Conservation (phyloP, 1,140 invertebrate species). For the Agrilus planipennis region DNA sequence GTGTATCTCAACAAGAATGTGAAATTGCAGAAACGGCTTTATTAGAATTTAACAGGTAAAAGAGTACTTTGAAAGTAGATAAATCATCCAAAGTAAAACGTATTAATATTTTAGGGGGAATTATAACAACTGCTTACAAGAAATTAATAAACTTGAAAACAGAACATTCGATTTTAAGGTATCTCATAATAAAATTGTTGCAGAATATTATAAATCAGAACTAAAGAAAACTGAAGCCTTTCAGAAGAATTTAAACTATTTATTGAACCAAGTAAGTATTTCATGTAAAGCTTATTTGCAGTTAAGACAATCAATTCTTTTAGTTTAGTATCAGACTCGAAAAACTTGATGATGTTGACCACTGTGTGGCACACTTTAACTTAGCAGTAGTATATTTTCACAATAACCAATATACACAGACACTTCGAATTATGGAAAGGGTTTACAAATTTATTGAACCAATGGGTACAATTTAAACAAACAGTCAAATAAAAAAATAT, state of each 20-base stretch:
- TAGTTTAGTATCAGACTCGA: slow-evolving; percentile 40
- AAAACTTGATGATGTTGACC: slow-evolving; percentile 54
- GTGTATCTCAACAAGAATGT: slow-evolving; percentile 25
- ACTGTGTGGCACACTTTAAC: slow-evolving; percentile 64
- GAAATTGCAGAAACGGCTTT: slow-evolving; percentile 26
- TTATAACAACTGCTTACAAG: slow-evolving; percentile 44
- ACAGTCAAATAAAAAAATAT: slow-evolving; percentile 5
- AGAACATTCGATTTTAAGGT: slow-evolving; percentile 55
- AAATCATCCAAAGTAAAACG: slow-evolving; percentile 1
- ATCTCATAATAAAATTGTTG: slow-evolving; percentile 58
- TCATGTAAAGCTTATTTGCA: slow-evolving; percentile 1
- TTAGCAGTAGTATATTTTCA: slow-evolving; percentile 75
- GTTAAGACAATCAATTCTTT: background rate
- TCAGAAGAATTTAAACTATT: slow-evolving; percentile 49
- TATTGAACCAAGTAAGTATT: slow-evolving; percentile 43
- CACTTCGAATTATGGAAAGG: slow-evolving; percentile 60
- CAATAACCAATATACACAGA: slow-evolving; percentile 61
- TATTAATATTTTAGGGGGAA: slow-evolving; percentile 15
- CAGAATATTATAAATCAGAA: slow-evolving; percentile 58
- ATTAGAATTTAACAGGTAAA: slow-evolving; percentile 29
- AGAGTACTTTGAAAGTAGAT: slow-evolving; percentile 3
- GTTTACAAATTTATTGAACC: slow-evolving; percentile 64
- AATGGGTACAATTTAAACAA: slow-evolving; percentile 43
- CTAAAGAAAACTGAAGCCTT: slow-evolving; percentile 60
- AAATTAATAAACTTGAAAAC: slow-evolving; percentile 46